Evolutionary conservation across 2,888 invertebrate genomes (phyloP), one percentile per base, ranked within the genome.

Genomic region (Drosophila fungiperda): DNA sequence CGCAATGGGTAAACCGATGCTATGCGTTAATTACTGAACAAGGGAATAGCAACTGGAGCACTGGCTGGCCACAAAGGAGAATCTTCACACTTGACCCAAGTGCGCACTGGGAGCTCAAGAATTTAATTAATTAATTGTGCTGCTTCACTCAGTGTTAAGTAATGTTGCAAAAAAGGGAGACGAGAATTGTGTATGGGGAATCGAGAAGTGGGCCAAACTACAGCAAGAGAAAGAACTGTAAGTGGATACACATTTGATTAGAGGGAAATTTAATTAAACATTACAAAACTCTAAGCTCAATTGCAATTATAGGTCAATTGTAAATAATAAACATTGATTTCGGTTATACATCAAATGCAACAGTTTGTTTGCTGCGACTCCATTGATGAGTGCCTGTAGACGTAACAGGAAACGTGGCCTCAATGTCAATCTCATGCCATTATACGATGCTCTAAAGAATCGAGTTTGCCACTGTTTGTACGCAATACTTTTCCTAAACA

Each of bases 71-170:
- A 65, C 88, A 75, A 65, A 70, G 71, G 85, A 73, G 80, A 50
- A 63, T 64, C 76, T 76, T 80, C 76, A 76, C 89, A 83, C 85
- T 88, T 83, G 76, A 76, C 76, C 86, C 76, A 50, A 73, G 74
- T 73, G 81, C 54, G 63, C 62, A 50, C 71, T 40, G 66, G 80
- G 73, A 74, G 75, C 74, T 65, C 59, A 87, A 87, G 87, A 89
- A 89, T 83, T 89, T 88, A 85, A 88, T 85, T 85, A 85, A 85
- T 89, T 85, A 89, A 85, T 83, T 87, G 82, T 75, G 72, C 68
- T 76, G 64, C 55, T 55, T 42, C 42, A 53, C 62, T 63, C 48
- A 74, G 62, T 73, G 66, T 53, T 58, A 63, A 57, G 63, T 60
- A 54, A 29, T 52, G 50, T 58, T 20, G 40, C 40, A 29, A 26